phyloP scores from a whole-genome alignment of 2,113 vertebrate species.

The Narcine bancroftii region DNA sequence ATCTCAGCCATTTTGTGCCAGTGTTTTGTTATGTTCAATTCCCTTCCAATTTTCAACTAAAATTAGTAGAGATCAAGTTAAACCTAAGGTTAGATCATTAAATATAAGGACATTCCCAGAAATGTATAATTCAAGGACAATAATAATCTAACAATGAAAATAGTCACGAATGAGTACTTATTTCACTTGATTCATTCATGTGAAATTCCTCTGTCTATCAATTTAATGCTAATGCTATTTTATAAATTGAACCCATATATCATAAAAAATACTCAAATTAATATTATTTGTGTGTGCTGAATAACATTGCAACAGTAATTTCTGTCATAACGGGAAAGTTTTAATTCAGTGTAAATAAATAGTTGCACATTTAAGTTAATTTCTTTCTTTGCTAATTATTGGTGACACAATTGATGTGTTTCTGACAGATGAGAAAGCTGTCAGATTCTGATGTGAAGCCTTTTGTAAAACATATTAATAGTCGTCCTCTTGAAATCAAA shows the following conservation, averaged over 20 bases:
- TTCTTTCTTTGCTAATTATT: background rate
- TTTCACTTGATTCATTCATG: background rate
- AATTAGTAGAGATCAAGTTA: too few species aligned
- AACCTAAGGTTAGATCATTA: too few species aligned
- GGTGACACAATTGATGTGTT: background rate
- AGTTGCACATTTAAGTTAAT: background rate
- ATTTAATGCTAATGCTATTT: background rate
- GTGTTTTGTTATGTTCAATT: too few species aligned
- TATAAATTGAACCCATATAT: background rate
- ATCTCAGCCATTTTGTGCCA: too few species aligned
- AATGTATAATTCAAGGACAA: background rate
- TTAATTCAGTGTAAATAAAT: background rate
- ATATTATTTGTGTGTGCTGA: background rate
- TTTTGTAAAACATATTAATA: background rate
- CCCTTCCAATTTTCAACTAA: too few species aligned
- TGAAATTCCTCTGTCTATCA: background rate
- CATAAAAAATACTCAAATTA: background rate
- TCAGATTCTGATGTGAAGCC: background rate
- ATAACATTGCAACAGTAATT: background rate
- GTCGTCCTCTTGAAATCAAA: background rate
- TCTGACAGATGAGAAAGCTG: background rate
- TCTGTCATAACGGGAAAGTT: background rate
- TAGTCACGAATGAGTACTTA: background rate
- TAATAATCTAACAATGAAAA: background rate
- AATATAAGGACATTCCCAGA: too few species aligned